Percentiles rank a stretch among this genome's conserved stretches.
These are phyloP conservation scores for Chromis chromis DNA, from an alignment of 2,797 vertebrate genomes.

Conservation along the genomic window DNA sequence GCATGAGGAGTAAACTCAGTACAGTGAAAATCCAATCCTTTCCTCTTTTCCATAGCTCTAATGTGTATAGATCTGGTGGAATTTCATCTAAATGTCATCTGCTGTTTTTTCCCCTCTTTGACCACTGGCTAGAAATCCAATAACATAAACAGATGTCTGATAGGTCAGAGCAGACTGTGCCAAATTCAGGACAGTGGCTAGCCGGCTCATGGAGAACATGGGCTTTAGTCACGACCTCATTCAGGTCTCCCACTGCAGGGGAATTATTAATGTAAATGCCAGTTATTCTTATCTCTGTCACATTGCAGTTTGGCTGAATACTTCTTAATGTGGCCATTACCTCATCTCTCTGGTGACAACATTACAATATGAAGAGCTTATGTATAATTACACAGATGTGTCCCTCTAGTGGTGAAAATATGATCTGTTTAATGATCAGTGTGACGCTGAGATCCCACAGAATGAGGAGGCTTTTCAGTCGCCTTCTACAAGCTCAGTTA, in stretches of 20 bases:
- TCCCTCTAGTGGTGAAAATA: conserved; percentile 61
- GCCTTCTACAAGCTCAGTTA: conserved; percentile 11
- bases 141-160: conserved; percentile 77
- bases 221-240: conserved; percentile 49
- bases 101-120: conserved; percentile 54
- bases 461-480: conserved; percentile 10
- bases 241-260: conserved; percentile 41
- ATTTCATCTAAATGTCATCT: conserved; percentile 80
- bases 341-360: conserved; percentile 11
- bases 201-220: conserved; percentile 44
- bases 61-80: conserved; percentile 72
- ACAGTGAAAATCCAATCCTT: conserved; percentile 60
- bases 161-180: conserved; percentile 67
- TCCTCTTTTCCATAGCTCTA: conserved; percentile 51
- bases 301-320: conserved; percentile 24
- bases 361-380: conserved; percentile 14
- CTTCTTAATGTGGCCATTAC: conserved; percentile 30
- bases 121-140: conserved; percentile 72
- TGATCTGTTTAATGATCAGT: conserved; percentile 23
- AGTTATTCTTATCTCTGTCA: conserved; percentile 32
- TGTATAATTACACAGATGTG: conserved; percentile 46
- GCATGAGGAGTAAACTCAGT: conserved; percentile 4
- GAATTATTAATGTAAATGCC: conserved; percentile 40
- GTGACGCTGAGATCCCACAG: background rate
- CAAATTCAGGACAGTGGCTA: conserved; percentile 64